Conservation (phyloP, 1,140 invertebrate genomes). For the Drosophila mojavensis region DNA sequence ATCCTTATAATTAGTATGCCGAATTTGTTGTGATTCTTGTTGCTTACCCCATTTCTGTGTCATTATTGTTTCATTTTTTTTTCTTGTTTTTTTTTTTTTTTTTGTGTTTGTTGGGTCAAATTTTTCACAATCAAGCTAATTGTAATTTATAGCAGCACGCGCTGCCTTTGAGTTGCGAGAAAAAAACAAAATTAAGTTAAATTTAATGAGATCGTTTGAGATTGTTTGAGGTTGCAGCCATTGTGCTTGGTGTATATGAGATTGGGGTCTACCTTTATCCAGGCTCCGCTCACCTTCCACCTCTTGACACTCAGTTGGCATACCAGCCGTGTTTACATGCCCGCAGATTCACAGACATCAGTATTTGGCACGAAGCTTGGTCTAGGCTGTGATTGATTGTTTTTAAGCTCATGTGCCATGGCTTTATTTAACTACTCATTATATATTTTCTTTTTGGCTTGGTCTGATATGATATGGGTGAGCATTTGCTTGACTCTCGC, state of each 20-base stretch:
- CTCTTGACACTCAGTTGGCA: slow-evolving; percentile 2
- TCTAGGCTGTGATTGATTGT: slow-evolving; percentile 49
- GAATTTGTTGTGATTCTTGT: neutral
- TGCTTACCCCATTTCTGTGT: neutral
- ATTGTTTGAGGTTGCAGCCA: slow-evolving; percentile 33
- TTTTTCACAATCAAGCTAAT: slow-evolving; percentile 79
- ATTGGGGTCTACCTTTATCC: slow-evolving; percentile 33
- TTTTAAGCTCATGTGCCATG: slow-evolving; percentile 37
- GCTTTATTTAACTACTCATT: neutral
- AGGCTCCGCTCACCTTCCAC: slow-evolving; percentile 4
- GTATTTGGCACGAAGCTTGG: slow-evolving; percentile 2
- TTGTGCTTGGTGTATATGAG: slow-evolving; percentile 5
- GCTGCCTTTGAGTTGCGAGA: slow-evolving; percentile 35
- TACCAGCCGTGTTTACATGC: slow-evolving; percentile 48
- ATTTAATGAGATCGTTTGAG: slow-evolving; percentile 64
- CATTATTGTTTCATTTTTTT: neutral
- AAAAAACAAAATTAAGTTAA: slow-evolving; percentile 67
- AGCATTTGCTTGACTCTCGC: slow-evolving; percentile 54
- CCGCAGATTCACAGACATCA: slow-evolving; percentile 23
- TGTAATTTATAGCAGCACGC: slow-evolving; percentile 72
- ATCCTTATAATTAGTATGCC: slow-evolving; percentile 68
- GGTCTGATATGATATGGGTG: slow-evolving; percentile 13
- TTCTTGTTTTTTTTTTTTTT: slow-evolving; percentile 17
- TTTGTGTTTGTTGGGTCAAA: slow-evolving; percentile 37
- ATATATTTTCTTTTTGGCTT: slow-evolving; percentile 22